Conservation (phyloP, 2,113 vertebrate species). For the Dunckerocampus dactyliophorus region DNA sequence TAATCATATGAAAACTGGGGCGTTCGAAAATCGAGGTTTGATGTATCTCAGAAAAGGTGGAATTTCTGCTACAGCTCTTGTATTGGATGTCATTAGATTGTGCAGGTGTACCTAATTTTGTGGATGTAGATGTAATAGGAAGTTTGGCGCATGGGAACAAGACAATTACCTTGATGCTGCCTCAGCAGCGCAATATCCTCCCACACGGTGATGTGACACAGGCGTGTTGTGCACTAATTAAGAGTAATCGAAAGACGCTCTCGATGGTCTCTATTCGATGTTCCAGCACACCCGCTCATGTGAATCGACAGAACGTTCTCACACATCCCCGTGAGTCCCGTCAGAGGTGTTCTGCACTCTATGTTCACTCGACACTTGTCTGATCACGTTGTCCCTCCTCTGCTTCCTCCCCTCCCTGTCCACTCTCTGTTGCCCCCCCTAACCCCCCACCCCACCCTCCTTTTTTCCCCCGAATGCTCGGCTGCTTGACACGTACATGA, state of each 20-base stretch:
- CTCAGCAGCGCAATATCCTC: too few species aligned
- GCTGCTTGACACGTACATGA: constrained; percentile 56
- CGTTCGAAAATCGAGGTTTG: neutral
- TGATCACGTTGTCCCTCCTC: constrained; percentile 43
- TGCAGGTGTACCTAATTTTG: neutral
- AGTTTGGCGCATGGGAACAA: neutral
- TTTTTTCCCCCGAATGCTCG: constrained; percentile 55
- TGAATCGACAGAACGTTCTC: constrained; percentile 85
- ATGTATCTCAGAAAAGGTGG: too few species aligned
- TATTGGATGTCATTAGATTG: neutral
- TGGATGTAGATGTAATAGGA: neutral
- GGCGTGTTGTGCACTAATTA: neutral
- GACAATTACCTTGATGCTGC: too few species aligned
- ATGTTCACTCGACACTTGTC: constrained; percentile 64
- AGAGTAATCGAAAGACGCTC: constrained; percentile 2
- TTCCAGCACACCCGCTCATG: constrained; percentile 74
- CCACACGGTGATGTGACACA: neutral
- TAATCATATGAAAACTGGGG: neutral
- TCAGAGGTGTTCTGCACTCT: constrained; percentile 76
- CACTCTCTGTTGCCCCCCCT: constrained; percentile 71
- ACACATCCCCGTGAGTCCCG: constrained; percentile 73
- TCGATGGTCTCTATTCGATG: too few species aligned
- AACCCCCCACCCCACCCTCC: constrained; percentile 74
- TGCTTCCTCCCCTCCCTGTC: constrained; percentile 34
- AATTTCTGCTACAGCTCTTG: neutral